A percentile compares a stretch with the other conserved stretches of the same genome.
Conservation (phyloP, 2,888 invertebrate genomes). For the Pseudococcus longispinus region DNA sequence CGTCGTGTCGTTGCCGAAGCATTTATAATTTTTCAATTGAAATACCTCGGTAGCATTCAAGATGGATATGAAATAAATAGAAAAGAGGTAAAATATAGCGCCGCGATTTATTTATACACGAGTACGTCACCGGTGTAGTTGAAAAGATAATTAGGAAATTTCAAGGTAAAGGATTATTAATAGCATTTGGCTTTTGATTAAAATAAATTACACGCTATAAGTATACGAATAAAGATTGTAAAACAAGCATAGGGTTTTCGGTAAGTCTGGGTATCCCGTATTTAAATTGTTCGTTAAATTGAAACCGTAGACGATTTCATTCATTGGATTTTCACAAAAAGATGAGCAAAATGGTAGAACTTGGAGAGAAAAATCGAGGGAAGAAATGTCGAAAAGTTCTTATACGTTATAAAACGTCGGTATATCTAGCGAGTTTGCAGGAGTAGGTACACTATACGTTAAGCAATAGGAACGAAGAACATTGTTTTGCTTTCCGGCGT, state of each 20-base stretch:
- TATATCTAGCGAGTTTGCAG: background rate
- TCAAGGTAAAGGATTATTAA: background rate
- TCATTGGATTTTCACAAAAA: background rate
- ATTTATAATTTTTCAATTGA: background rate
- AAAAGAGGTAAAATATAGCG: slow-evolving; percentile 2
- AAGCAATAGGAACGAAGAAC: slow-evolving; percentile 34
- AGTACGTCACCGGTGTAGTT: slow-evolving; percentile 2
- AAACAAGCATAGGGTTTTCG: background rate
- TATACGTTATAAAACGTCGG: background rate
- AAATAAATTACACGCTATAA: slow-evolving; percentile 4
- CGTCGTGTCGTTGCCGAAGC: background rate
- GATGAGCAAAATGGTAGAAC: background rate
- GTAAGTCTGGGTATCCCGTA: background rate
- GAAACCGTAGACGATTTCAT: background rate
- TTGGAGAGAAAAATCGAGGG: background rate
- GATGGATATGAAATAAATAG: background rate
- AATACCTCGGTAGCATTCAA: background rate
- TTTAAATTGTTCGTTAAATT: background rate
- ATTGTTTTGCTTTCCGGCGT: slow-evolving; percentile 33
- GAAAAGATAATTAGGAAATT: slow-evolving; percentile 20
- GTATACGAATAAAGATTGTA: background rate
- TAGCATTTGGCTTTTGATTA: slow-evolving; percentile 24
- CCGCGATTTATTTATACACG: background rate
- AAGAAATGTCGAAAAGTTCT: background rate
- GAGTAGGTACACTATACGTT: background rate